phyloP scores from a whole-genome alignment of 2,888 invertebrate genomes.

The Spodoptera littoralis region DNA sequence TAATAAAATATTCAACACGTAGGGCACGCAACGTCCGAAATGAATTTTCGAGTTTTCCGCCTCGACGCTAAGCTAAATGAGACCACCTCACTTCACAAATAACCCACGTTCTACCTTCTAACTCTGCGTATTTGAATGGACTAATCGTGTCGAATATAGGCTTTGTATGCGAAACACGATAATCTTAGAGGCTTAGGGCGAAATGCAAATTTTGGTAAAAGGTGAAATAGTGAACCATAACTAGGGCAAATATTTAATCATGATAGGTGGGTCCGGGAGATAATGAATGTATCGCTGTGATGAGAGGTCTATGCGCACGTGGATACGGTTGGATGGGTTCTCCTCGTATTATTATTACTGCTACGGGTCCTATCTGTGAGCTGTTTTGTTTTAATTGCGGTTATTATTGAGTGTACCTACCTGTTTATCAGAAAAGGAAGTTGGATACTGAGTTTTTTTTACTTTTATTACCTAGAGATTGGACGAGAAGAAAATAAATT shows the following conservation, averaged over 20 bases:
- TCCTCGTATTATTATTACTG: slow-evolving; percentile 2
- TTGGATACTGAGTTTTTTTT: no score
- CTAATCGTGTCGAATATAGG: slow-evolving; percentile 68
- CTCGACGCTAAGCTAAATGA: slow-evolving; percentile 73
- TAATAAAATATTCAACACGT: slow-evolving; percentile 64
- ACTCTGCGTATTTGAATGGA: slow-evolving; percentile 66
- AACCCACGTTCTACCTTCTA: slow-evolving; percentile 63
- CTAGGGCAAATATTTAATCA: slow-evolving; percentile 24
- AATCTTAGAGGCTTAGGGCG: slow-evolving; percentile 39
- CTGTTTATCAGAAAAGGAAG: no score
- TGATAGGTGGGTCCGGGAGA: slow-evolving; percentile 6
- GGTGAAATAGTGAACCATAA: slow-evolving; percentile 7
- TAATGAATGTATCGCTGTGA: slow-evolving; percentile 22
- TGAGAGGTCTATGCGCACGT: not conserved
- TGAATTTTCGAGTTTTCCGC: slow-evolving; percentile 70
- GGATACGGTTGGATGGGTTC: slow-evolving; percentile 8
- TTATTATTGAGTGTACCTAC: no score
- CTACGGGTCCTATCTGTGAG: no score
- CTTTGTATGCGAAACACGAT: slow-evolving; percentile 61
- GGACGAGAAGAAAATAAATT: no score
- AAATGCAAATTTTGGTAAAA: slow-evolving; percentile 36
- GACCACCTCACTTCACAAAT: slow-evolving; percentile 58
- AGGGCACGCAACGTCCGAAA: slow-evolving; percentile 49
- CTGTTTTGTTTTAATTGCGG: no score
- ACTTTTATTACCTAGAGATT: no score